A percentile compares a stretch with the other conserved stretches of the same genome.
Conservation (phyloP, 2,888 invertebrate genomes). For the Cheilosia grossa region DNA sequence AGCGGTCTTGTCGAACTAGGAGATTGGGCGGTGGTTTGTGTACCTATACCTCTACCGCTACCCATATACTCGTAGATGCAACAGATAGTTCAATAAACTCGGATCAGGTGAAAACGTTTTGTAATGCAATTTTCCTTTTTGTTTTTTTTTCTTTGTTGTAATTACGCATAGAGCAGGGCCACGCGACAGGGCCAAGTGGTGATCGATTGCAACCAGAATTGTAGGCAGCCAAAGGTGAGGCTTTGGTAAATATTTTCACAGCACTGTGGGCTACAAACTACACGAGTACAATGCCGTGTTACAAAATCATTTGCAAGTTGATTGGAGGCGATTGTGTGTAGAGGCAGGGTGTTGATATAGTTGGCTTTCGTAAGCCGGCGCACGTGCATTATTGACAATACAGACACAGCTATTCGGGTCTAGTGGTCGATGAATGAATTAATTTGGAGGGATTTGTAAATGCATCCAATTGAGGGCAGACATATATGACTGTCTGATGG, state of each 20-base stretch:
- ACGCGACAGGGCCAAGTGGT: neutral
- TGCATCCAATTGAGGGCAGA: no score
- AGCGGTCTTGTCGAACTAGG: conserved; percentile 57
- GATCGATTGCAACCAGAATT: conserved; percentile 4
- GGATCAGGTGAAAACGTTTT: conserved; percentile 50
- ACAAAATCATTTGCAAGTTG: conserved; percentile 6
- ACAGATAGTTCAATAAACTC: conserved; percentile 58
- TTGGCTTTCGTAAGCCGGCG: conserved; percentile 9
- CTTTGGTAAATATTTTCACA: neutral
- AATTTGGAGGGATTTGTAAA: no score
- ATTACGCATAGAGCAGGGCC: conserved; percentile 1
- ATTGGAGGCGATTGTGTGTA: neutral
- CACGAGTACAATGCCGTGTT: conserved; percentile 7
- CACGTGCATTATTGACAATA: neutral
- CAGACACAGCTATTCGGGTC: neutral
- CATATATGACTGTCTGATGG: no score
- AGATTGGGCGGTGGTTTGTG: conserved; percentile 40
- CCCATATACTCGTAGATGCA: neutral
- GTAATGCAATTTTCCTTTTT: conserved; percentile 23
- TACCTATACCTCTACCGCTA: neutral
- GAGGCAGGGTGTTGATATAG: neutral
- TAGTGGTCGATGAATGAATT: neutral
- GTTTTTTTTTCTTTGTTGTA: conserved; percentile 6
- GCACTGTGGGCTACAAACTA: neutral
- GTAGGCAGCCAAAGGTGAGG: neutral